Evolutionary conservation across 2,113 vertebrate genomes (phyloP).

Genomic region (Cephalophus harveyi): DNA sequence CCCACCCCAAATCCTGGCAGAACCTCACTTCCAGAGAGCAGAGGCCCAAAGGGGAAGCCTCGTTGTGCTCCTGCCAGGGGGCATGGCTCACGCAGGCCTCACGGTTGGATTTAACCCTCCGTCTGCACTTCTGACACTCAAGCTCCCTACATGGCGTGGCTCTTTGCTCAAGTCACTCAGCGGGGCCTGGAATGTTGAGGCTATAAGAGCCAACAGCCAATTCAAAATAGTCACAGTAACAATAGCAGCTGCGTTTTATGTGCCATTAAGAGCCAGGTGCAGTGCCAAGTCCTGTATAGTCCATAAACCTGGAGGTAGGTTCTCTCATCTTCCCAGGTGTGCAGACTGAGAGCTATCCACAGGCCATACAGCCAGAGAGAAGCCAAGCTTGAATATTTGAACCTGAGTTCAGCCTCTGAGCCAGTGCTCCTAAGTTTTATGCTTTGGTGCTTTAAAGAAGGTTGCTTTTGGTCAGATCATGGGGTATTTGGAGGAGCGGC

Average conservation of each 20-base stretch:
- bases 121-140: not conserved
- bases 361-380: not conserved
- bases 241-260: accelerated
- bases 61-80: not conserved
- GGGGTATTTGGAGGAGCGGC: not conserved
- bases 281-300: not conserved
- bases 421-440: not conserved
- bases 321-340: not conserved
- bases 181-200: not conserved
- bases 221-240: not conserved
- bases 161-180: not conserved
- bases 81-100: not conserved
- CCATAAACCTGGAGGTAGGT: not conserved
- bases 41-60: not conserved
- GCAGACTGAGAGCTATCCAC: not conserved
- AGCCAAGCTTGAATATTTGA: not conserved
- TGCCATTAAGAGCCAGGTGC: not conserved
- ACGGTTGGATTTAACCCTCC: not conserved
- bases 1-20: not conserved
- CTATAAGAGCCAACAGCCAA: too few species aligned
- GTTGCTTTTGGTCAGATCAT: not conserved
- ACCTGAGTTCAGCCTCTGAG: not conserved
- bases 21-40: not conserved
- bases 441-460: not conserved
- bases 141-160: not conserved